Conservation (phyloP, 1,140 invertebrate species). For the Drosophila baimaii region DNA sequence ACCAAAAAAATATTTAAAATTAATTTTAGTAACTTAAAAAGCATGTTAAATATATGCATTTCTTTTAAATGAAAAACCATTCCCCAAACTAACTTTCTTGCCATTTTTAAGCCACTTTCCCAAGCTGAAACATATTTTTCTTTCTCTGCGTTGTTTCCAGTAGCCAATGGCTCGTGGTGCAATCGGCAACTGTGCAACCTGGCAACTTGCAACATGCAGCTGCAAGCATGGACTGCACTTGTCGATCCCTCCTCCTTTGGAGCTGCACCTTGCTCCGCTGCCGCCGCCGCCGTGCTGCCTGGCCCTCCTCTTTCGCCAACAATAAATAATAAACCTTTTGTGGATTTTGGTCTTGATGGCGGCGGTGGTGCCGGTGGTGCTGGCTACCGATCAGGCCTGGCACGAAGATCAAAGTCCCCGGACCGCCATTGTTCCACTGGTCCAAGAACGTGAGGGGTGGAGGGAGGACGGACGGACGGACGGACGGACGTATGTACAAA, state of each 20-base stretch:
- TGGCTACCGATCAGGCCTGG: slow-evolving; percentile 67
- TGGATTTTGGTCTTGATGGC: slow-evolving; percentile 77
- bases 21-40: not conserved
- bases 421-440: slow-evolving; percentile 69
- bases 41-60: not conserved
- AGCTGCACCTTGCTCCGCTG: slow-evolving; percentile 8
- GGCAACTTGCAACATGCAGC: slow-evolving; percentile 50
- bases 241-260: slow-evolving; percentile 50
- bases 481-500: too few relatives aligned
- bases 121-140: not conserved
- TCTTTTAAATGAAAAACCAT: not conserved
- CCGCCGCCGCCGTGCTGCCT: slow-evolving; percentile 1
- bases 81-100: not conserved
- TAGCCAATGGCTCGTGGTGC: slow-evolving; percentile 57
- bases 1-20: not conserved
- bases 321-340: slow-evolving; percentile 83
- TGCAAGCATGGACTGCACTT: slow-evolving; percentile 61
- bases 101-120: too few relatives aligned
- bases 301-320: slow-evolving; percentile 62
- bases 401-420: slow-evolving; percentile 69
- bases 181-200: slow-evolving; percentile 42
- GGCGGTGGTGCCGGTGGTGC: slow-evolving; percentile 58
- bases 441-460: slow-evolving; percentile 10
- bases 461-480: slow-evolving; percentile 19
- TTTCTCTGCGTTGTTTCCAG: slow-evolving; percentile 39